Evolutionary conservation across 2,797 vertebrate species (phyloP), one percentile per base, ranked within the genome.

Genomic region (Petrocephalus sullivani): DNA sequence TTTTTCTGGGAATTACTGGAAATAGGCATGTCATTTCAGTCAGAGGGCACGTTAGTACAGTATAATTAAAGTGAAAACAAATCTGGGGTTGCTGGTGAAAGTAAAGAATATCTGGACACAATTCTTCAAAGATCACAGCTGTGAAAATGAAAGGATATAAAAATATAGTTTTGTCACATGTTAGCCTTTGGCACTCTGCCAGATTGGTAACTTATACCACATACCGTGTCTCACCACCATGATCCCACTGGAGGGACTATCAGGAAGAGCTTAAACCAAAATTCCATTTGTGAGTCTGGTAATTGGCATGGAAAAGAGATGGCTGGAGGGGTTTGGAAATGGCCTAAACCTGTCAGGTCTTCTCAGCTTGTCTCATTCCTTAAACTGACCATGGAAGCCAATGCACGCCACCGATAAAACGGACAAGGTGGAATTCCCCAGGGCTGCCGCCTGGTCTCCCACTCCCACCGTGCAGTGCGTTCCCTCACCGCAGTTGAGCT

Each of bases 401-500:
- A 28, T 54, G 19, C 14, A 54, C 0, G 9, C 4, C 51, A 21
- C n/a, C 21, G 51, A 51, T 84, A 16, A 84, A 81, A 81, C 0
- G 7, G 37, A 21, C 37, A 21, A 28, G 37, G 3, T 3, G 14
- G 21, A 54, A 7, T 56, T 1, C 1, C 1, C 56, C 14, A 41
- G 28, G 23, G 12, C 19, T 57, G 12, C 54, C 19, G 21, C 81
- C 56, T 58, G 1, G 23, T 49, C 33, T 33, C 6, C 16, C 3
- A 4, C 6, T 41, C 28, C 84, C 9, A n/a, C 16, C 54, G 0
- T 14, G 23, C 9, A 19, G 23, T 54, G 16, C 1, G 10, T 28
- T 88, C 90, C 90, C 95, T 91, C 95, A 99, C 98, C 98, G 93
- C 98, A 99, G 93, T 97, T 97, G 85, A 99, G 96, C 91, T 99